Evolutionary conservation across 2,888 invertebrate species (phyloP).

Genomic region (Lottia gigantea): DNA sequence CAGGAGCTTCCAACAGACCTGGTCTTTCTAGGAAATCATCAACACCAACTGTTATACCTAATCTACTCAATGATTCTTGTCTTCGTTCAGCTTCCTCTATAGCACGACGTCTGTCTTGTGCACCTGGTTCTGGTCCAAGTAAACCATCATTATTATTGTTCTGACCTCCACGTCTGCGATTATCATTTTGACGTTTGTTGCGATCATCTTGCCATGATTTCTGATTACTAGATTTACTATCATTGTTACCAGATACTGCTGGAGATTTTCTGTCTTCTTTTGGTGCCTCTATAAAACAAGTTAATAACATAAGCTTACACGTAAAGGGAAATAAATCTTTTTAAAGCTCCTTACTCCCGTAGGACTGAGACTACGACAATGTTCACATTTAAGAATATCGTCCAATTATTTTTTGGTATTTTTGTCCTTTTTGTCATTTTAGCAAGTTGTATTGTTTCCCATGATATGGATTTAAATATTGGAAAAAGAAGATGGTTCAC

Average conservation of each 20-base stretch:
- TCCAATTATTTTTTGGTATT: no score
- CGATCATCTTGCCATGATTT: not conserved
- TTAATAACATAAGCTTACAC: no score
- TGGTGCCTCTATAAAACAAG: not conserved
- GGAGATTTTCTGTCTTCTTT: not conserved
- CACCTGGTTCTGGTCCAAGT: not conserved
- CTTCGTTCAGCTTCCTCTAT: not conserved
- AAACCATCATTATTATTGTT: not conserved
- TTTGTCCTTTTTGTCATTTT: no score
- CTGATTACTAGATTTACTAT: not conserved
- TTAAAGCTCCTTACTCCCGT: no score
- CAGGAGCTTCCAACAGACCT: not conserved
- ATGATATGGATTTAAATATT: no score
- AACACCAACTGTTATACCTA: not conserved
- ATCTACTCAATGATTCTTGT: not conserved
- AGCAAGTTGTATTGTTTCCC: no score
- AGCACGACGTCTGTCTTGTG: not conserved
- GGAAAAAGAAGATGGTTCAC: no score
- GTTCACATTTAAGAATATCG: no score
- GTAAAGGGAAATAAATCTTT: no score
- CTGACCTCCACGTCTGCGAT: not conserved
- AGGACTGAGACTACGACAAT: no score
- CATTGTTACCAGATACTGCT: not conserved
- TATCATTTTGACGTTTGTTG: not conserved
- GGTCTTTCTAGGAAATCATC: constrained; percentile 1